These are phyloP conservation scores for Agonopterix heracliana DNA, from an alignment of 2,888 invertebrate genomes.

Conservation along the genomic window DNA sequence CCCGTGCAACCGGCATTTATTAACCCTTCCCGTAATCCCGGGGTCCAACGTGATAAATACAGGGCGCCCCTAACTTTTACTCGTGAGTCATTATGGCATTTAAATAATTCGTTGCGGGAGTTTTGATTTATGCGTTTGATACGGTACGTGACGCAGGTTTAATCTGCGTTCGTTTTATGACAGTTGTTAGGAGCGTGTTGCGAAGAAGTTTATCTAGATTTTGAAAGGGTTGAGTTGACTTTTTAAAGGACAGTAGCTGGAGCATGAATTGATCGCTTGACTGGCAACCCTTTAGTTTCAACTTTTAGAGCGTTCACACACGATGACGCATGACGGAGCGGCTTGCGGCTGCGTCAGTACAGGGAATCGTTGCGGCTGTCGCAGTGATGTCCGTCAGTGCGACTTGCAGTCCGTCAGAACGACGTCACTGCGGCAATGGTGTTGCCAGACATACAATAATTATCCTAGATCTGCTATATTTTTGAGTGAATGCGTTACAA, in stretches of 20 bases:
- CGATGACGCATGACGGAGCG: too few species aligned
- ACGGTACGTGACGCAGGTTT: constrained; percentile 51
- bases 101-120: constrained; percentile 69
- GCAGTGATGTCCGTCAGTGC: too few species aligned
- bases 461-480: too few species aligned
- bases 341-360: too few species aligned
- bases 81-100: constrained; percentile 73
- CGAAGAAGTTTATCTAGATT: constrained; percentile 16
- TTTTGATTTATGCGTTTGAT: constrained; percentile 58
- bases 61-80: constrained; percentile 56
- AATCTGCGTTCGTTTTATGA: constrained; percentile 37
- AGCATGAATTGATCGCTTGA: not conserved
- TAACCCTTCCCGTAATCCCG: constrained; percentile 59
- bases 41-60: constrained; percentile 64
- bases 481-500: too few species aligned
- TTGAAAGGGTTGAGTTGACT: constrained; percentile 1
- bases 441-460: too few species aligned
- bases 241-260: not conserved
- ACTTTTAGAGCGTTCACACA: too few species aligned
- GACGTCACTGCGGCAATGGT: too few species aligned
- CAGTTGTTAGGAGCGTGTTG: constrained; percentile 19
- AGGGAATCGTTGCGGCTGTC: too few species aligned
- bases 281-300: too few species aligned
- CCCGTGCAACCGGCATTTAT: constrained; percentile 49
- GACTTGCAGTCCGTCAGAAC: too few species aligned